Percentiles rank a stretch among this genome's conserved stretches.
Evolutionary conservation across 2,888 invertebrate species (phyloP).

Genomic region (Tenthredo mesomela): DNA sequence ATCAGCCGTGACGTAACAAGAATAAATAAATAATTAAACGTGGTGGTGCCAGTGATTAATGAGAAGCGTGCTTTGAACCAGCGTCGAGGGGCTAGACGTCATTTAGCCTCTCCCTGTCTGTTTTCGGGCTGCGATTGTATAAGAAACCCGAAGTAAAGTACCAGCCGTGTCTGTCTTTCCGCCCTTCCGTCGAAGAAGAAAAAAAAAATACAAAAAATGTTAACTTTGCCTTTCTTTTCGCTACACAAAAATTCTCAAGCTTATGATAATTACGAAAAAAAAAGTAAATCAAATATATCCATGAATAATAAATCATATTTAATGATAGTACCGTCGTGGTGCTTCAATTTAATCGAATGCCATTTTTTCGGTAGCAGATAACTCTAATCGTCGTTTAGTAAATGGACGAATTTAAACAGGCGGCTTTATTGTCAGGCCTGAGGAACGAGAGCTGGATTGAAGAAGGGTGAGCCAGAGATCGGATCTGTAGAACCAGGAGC

Average conservation of each 20-base stretch:
- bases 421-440: background rate
- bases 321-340: background rate
- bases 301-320: background rate
- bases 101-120: constrained; percentile 30
- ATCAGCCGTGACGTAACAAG: constrained; percentile 36
- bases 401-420: background rate
- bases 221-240: background rate
- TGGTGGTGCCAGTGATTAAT: constrained; percentile 50
- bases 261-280: background rate
- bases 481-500: background rate
- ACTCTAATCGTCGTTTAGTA: constrained; percentile 1
- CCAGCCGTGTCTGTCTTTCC: background rate
- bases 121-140: constrained; percentile 24
- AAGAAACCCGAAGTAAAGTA: constrained; percentile 23
- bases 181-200: background rate
- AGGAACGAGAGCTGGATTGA: background rate
- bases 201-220: background rate
- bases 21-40: constrained; percentile 51
- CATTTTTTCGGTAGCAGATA: background rate
- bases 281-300: background rate
- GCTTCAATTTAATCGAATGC: background rate
- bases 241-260: background rate
- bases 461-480: background rate
- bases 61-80: constrained; percentile 44
- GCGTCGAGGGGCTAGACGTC: constrained; percentile 22